phyloP scores from a whole-genome alignment of 2,113 vertebrate species.

The Scomber japonicus region DNA sequence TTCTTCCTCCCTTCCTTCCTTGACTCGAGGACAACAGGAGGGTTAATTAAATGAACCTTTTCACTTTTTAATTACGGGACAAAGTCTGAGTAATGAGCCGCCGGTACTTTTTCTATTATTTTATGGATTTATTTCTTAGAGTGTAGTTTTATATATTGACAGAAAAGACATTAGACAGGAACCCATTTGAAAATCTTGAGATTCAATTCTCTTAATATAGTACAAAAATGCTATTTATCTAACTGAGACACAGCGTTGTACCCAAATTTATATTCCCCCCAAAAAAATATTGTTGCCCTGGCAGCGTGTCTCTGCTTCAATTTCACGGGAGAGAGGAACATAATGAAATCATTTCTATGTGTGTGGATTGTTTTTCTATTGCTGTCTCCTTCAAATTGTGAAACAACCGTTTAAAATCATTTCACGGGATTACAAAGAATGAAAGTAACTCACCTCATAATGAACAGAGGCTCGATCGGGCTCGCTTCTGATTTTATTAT shows the following conservation, averaged over 20 bases:
- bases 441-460: constrained; percentile 33
- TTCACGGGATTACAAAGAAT: constrained; percentile 37
- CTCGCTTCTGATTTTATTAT: constrained; percentile 22
- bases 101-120: too few relatives aligned
- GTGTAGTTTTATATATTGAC: background rate
- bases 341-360: constrained; percentile 53
- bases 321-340: constrained; percentile 48
- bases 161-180: background rate
- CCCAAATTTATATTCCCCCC: background rate
- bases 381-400: constrained; percentile 36
- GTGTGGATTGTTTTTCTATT: constrained; percentile 38
- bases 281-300: constrained; percentile 16
- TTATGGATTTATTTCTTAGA: too few relatives aligned
- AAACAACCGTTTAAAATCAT: constrained; percentile 55
- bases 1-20: too few relatives aligned
- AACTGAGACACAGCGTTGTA: background rate
- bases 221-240: constrained; percentile 7
- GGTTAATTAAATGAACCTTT: too few relatives aligned
- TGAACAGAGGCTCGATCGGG: constrained; percentile 31
- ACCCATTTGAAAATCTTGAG: background rate
- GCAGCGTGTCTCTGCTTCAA: constrained; percentile 33
- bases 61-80: too few relatives aligned
- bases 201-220: background rate
- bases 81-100: too few relatives aligned
- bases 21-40: too few relatives aligned